Base-by-base conservation (phyloP, 92 coral and sea anemone species). In the Palythoa caribaeorum region DNA sequence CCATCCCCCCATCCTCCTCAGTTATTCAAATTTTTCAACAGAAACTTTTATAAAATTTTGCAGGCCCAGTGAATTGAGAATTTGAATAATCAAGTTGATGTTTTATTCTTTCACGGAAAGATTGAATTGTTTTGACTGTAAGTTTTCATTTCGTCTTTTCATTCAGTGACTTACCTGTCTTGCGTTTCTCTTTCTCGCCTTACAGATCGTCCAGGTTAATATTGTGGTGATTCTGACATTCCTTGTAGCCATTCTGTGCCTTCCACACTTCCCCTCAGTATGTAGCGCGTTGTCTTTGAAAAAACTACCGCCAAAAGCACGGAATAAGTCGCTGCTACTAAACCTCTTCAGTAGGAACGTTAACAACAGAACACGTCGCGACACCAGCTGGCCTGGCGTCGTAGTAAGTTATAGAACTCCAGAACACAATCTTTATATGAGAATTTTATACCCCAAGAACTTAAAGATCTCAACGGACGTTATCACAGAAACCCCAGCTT, bases 391-490 rank as follows among this genome's bases (percentile, higher is more conserved):
- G 88, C 15, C 79, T 84, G 79, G 78, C 11, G 52, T 84, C 63
- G 78, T 73, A n/a, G 1, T 57, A 28, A 65, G 79, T n/a, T 71
- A 73, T 54, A 80, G 19, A 17, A 59, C 90, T 9, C 54, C 89
- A 5, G 87, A 91, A 37, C 84, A 84, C 7, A 59, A 85, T 14
- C 73, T 91, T 21, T 91, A 91, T 54, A 84, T 71, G 86, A 84
- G 85, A 44, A 20, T 86, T 62, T 63, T 86, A 15, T 86, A 59
- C 73, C 89, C 75, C 11, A n/a, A 21, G 40, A 73, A 62, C 17
- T 15, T 38, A 17, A 63, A 65, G 52, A 59, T 10, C 14, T 77
- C 89, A 19, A 47, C 73, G 14, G 71, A 73, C 0, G 12, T 89
- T 14, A 73, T 74, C 28, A 88, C 72, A 70, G 84, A 65, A 1